phyloP scores from a whole-genome alignment of 1,140 invertebrate genomes.

The Caenorhabditis latens region DNA sequence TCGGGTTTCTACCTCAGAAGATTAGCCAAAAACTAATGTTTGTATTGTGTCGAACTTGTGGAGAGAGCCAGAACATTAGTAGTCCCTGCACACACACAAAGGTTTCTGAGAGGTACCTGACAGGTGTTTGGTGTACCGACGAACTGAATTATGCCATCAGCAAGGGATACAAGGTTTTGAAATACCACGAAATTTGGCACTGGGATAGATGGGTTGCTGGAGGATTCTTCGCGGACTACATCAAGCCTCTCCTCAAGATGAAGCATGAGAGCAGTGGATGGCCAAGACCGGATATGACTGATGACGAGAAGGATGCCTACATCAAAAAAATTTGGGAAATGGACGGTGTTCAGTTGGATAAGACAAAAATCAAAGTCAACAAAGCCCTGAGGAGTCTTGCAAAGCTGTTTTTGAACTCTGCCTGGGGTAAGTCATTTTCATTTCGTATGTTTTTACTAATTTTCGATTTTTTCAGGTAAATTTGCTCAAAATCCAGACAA shows the following conservation, averaged over 20 bases:
- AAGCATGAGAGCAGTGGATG: background rate
- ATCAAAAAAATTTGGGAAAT: background rate
- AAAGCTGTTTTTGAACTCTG: background rate
- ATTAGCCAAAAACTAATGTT: background rate
- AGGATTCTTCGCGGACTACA: background rate
- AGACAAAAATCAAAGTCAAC: background rate
- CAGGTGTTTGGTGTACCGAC: background rate
- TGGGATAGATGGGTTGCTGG: background rate
- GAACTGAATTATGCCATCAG: background rate
- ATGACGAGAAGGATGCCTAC: background rate
- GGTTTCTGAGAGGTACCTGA: background rate
- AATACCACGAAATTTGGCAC: background rate
- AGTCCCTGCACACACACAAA: background rate
- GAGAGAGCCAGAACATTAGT: background rate
- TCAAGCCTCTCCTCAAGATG: background rate
- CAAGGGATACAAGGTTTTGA: background rate
- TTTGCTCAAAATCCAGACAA: background rate
- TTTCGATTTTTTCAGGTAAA: background rate
- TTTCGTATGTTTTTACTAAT: background rate
- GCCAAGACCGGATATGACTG: background rate
- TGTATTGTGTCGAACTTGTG: background rate
- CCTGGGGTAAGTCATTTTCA: background rate
- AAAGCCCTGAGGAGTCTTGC: background rate
- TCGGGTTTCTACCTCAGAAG: background rate
- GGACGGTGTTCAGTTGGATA: background rate